A percentile compares a stretch with the other conserved stretches of the same genome.
Evolutionary conservation across 1,140 invertebrate species (phyloP).

Genomic region (Zaprionus ornatus): DNA sequence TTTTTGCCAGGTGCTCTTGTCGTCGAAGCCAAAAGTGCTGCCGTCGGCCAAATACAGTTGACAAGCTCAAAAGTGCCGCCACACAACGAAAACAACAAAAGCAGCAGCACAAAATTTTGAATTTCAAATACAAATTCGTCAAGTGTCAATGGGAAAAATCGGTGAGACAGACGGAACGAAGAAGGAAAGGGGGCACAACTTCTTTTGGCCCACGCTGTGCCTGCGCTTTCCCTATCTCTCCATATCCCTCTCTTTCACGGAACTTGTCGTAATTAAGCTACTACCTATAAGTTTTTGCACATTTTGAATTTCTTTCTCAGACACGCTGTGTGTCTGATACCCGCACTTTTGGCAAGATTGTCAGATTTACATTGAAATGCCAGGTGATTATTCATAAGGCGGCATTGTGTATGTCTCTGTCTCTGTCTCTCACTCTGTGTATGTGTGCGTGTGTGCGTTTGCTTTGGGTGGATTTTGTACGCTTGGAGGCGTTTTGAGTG

Average conservation of each 20-base stretch:
- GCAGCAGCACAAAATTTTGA: slow-evolving; percentile 1
- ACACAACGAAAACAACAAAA: slow-evolving; percentile 9
- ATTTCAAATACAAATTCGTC: slow-evolving; percentile 36
- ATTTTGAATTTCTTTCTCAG: slow-evolving; percentile 55
- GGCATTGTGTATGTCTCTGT: slow-evolving; percentile 19
- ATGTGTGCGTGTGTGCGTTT: slow-evolving; percentile 21
- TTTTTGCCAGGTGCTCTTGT: slow-evolving; percentile 37
- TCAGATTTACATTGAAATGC: slow-evolving; percentile 60
- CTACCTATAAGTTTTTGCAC: slow-evolving; percentile 56
- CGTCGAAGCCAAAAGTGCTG: slow-evolving; percentile 4
- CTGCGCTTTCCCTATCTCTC: slow-evolving; percentile 1
- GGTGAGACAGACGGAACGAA: not conserved
- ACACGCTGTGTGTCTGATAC: slow-evolving; percentile 28
- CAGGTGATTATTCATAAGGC: slow-evolving; percentile 72
- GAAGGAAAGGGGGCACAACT: not conserved
- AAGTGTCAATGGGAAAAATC: slow-evolving; percentile 6
- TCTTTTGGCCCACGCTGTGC: not conserved
- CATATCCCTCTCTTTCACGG: slow-evolving; percentile 23
- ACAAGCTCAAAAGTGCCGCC: slow-evolving; percentile 20
- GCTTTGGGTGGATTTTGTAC: slow-evolving; percentile 29
- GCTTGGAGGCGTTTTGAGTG: slow-evolving; percentile 64
- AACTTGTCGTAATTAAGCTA: slow-evolving; percentile 59
- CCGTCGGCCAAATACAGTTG: slow-evolving; percentile 2
- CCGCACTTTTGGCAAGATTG: slow-evolving; percentile 67
- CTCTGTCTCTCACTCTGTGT: not conserved